Evolutionary conservation across 2,113 vertebrate species (phyloP), one percentile per base, ranked within the genome.

Genomic region (Leiothrix lutea): DNA sequence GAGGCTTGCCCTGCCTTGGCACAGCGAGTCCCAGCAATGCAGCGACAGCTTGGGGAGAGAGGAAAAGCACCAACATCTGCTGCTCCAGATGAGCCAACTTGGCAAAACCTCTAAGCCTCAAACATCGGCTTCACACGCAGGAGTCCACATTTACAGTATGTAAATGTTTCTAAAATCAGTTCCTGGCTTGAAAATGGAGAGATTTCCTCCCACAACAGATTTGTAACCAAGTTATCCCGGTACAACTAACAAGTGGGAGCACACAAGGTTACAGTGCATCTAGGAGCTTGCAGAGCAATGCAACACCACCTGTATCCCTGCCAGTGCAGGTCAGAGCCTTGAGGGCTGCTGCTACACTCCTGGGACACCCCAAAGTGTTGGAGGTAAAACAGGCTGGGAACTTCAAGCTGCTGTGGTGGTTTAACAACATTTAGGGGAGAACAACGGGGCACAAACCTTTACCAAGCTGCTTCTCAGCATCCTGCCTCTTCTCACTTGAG

Each of bases 31-130:
- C 25, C 71, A 88, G 70, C 48, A 79, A 20, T 1, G 0, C 53
- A 57, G 70, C 85, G 77, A 57, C 19, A 79, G 87, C 81, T 40
- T 71, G 48, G 22, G 60, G 60, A 0, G 3, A 92, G 75, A 78
- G 25, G 77, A 88, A 80, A 92, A 95, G 48, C 70, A 92, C 70
- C 66, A 92, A 93, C 95, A 92, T 80, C 94, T 96, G 94, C 80
- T 84, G 36, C 22, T 42, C 69, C 35, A 65, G 33, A 70, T 8
- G 28, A 95, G 91, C 92, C 95, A 94, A 88, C 58, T 15, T 95
- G 92, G 90, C 90, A 93, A 91, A 86, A 47, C 12, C 42, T 53
- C 56, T 22, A 45, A 65, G 71, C 79, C 48, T 88, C 80, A 74
- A 78, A 81, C 74, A 61, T 84, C 1, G 3, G 33, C 51, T 92